phyloP scores from a whole-genome alignment of 1,140 invertebrate species.

The Mizuhopecten yessoensis region DNA sequence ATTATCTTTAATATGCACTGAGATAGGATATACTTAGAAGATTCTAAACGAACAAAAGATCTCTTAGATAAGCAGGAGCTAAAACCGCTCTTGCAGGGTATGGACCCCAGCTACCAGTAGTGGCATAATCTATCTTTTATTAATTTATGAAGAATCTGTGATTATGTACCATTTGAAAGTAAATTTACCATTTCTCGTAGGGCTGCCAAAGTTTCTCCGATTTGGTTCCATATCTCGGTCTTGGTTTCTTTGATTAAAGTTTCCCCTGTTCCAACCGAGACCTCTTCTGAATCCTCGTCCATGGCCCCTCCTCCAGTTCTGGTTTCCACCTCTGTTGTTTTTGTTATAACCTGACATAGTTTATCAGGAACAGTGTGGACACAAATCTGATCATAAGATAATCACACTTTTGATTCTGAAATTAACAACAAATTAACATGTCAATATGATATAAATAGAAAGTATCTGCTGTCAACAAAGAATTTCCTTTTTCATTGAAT shows the following conservation, averaged over 20 bases:
- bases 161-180: no score
- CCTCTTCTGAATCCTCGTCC: conserved; percentile 16
- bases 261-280: background rate
- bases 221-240: background rate
- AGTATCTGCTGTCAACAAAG: no score
- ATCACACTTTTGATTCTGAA: background rate
- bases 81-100: no score
- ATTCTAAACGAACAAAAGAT: no score
- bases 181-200: background rate
- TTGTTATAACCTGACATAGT: background rate
- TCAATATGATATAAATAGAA: background rate
- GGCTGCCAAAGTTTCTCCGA: background rate
- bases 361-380: background rate
- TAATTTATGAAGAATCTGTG: no score
- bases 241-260: background rate
- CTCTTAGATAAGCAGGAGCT: no score
- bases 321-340: background rate
- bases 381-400: background rate
- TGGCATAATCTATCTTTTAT: no score
- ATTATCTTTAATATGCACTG: no score
- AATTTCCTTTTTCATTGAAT: no score
- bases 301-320: background rate
- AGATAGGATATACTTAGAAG: no score
- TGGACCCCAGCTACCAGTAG: no score
- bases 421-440: background rate